Percentiles rank a stretch among this genome's conserved stretches.
Evolutionary conservation across 37 sponge, comb jelly and placozoan genomes (phyloP).

Genomic region (Amphimedon queenslandica): DNA sequence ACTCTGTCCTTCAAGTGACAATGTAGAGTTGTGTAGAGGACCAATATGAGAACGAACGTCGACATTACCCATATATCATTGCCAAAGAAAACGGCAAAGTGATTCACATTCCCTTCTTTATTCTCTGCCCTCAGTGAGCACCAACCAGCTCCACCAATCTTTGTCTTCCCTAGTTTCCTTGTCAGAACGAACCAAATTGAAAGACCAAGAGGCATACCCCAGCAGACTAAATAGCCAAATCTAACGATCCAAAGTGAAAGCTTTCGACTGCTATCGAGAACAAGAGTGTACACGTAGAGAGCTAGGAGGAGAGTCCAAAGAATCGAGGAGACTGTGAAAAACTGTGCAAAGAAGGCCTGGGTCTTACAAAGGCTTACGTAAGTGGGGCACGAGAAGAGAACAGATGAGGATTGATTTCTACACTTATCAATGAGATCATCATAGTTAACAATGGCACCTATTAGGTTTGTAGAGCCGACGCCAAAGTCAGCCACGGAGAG

Average conservation of each 20-base stretch:
- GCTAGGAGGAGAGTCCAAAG: conserved; percentile 49
- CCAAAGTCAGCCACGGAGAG: conserved; percentile 43
- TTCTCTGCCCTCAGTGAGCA: conserved; percentile 53
- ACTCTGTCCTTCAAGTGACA: conserved; percentile 37
- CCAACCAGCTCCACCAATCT: conserved; percentile 64
- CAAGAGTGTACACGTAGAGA: conserved; percentile 43
- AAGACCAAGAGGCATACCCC: conserved; percentile 24
- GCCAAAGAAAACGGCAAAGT: conserved; percentile 34
- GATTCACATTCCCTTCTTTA: neutral
- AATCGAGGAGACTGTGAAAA: conserved; percentile 33
- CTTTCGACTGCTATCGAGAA: neutral
- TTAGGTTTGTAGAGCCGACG: conserved; percentile 30
- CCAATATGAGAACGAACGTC: conserved; percentile 47
- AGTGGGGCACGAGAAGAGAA: neutral
- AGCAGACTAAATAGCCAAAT: conserved; percentile 35
- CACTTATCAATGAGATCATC: conserved; percentile 1
- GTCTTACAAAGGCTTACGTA: conserved; percentile 24
- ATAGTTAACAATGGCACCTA: conserved; percentile 35
- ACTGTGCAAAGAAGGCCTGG: conserved; percentile 43
- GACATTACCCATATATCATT: conserved; percentile 72
- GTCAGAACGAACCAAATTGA: conserved; percentile 32
- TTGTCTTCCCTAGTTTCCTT: conserved; percentile 24
- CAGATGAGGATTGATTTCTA: neutral
- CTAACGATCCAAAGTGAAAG: neutral
- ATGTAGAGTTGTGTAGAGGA: conserved; percentile 50